phyloP scores from a whole-genome alignment of 2,888 invertebrate genomes.

The Pollenia labialis region DNA sequence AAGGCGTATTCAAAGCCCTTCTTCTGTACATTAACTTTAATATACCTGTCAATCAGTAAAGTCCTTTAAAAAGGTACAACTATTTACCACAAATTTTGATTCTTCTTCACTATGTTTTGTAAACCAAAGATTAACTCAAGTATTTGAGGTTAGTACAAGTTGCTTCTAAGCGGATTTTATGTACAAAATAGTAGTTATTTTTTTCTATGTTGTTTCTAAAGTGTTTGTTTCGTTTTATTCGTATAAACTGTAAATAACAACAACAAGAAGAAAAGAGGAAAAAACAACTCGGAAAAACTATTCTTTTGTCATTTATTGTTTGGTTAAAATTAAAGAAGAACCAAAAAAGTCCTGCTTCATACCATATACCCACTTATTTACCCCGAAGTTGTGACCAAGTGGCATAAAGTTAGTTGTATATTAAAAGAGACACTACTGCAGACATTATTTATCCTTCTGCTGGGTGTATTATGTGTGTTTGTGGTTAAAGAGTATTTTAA shows the following conservation, averaged over 20 bases:
- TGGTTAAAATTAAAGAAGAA: constrained; percentile 44
- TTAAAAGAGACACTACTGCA: constrained; percentile 22
- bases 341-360: constrained; percentile 6
- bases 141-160: neutral
- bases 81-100: no score
- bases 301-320: constrained; percentile 67
- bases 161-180: constrained; percentile 24
- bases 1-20: no score
- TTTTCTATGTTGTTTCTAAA: constrained; percentile 9
- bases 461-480: constrained; percentile 5
- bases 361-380: neutral
- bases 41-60: no score
- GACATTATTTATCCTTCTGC: neutral
- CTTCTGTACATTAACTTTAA: no score
- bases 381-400: constrained; percentile 28
- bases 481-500: constrained; percentile 43
- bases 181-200: neutral
- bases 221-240: constrained; percentile 4
- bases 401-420: constrained; percentile 24
- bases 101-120: neutral
- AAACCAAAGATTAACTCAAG: constrained; percentile 3
- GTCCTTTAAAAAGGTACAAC: no score
- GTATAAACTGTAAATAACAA: constrained; percentile 30
- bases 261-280: neutral
- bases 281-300: constrained; percentile 32